Conservation (phyloP, 2,113 vertebrate genomes). For the Syngnathus floridae region DNA sequence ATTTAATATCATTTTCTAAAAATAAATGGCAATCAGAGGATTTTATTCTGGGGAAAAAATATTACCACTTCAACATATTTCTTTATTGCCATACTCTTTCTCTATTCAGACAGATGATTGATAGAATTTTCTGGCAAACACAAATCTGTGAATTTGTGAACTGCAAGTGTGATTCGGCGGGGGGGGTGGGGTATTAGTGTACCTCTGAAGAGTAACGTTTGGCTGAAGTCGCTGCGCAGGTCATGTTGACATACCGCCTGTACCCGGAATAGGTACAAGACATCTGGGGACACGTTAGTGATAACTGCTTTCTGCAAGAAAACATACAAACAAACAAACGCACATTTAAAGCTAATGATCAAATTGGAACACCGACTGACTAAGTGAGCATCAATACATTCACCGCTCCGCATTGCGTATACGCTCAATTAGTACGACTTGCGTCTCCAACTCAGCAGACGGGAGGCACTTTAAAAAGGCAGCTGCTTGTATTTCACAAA, state of each 20-base stretch:
- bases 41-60: too few species aligned
- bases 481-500: slow-evolving; percentile 63
- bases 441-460: not conserved
- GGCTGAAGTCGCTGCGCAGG: slow-evolving; percentile 97
- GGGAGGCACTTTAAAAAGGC: not conserved
- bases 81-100: not conserved
- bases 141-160: not conserved
- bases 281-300: slow-evolving; percentile 88
- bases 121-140: not conserved
- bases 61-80: not conserved
- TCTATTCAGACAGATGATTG: not conserved
- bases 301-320: slow-evolving; percentile 89
- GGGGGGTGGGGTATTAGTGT: slow-evolving; percentile 18
- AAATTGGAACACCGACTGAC: too few species aligned
- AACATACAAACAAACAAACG: slow-evolving; percentile 18
- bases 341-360: not conserved
- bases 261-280: slow-evolving; percentile 96
- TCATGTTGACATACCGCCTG: slow-evolving; percentile 95
- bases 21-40: not conserved
- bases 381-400: not conserved
- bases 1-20: not conserved
- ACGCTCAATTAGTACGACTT: not conserved
- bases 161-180: not conserved
- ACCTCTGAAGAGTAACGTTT: slow-evolving; percentile 96
- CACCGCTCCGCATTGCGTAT: not conserved